Base-by-base conservation (phyloP, 2,113 vertebrate species). In the Calidris pygmaea region DNA sequence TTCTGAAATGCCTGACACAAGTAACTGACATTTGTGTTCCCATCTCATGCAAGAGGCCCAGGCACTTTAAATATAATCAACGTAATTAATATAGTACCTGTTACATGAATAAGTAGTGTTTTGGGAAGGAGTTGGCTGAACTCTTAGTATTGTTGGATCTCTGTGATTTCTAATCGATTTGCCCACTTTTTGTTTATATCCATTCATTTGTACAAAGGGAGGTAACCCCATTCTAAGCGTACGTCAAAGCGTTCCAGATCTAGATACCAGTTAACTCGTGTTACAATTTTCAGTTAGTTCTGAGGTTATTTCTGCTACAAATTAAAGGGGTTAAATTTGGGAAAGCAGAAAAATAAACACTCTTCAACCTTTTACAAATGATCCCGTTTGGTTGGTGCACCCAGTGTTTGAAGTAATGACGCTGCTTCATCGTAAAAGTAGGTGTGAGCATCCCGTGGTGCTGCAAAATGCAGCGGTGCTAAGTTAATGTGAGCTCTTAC, bases 401-500 rank as follows among this genome's bases (percentile, higher is more conserved):
- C 78, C 72, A 85, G 16, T n/a, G 20, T 86, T 47, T 85, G 91
- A 19, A 14, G 93, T 77, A 79, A 77, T 89, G 89, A 55, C 22
- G 67, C 48, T 90, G 53, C 76, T 97, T 90, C 78, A 58, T 96
- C 85, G 55, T 79, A 59, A 91, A 95, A 82, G 60, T 76, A 87
- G 86, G 77, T 13, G 27, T 75, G 45, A 68, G 66, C 73, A 41
- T 91, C 88, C 72, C 58, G 14, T 65, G 43, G 6, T 45, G 82
- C 91, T 90, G 70, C 55, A 89, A 89, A 83, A n/a, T 74, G 71
- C 75, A 48, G 85, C 66, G 65, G 80, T 72, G 55, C 70, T 80
- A 62, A 79, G 71, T 93, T 92, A 90, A 90, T 82, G 53, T 26
- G 60, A 95, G 73, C 62, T 75, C 62, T 96, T 86, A 76, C 86